phyloP scores from a whole-genome alignment of 64 coral and sea anemone species.

The Stylophora pistillata region DNA sequence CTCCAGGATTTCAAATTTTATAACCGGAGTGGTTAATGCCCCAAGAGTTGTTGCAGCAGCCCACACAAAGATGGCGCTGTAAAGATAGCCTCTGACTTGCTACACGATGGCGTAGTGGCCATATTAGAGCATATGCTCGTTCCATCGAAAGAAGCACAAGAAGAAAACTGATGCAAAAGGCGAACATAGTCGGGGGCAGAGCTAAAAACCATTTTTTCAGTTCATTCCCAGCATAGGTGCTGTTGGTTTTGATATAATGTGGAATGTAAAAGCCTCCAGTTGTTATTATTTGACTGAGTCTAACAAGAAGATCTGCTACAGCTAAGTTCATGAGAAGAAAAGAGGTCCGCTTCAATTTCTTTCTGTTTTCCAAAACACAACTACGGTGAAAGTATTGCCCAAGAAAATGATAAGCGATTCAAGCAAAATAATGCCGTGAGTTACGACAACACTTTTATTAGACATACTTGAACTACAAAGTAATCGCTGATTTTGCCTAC shows the following conservation, averaged over 20 bases:
- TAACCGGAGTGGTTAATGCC: not conserved
- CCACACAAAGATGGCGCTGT: not conserved
- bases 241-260: not conserved
- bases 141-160: not conserved
- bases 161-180: not conserved
- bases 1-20: too few relatives aligned
- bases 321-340: constrained; percentile 10
- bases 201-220: too few relatives aligned
- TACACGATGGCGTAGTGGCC: not conserved
- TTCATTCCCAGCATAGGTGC: not conserved
- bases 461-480: too few relatives aligned
- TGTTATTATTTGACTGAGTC: not conserved
- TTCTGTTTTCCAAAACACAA: not conserved
- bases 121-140: not conserved
- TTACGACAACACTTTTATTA: too few relatives aligned
- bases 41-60: not conserved
- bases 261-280: not conserved
- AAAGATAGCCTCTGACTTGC: not conserved
- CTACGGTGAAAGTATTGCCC: not conserved
- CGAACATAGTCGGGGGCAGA: too few relatives aligned
- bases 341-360: not conserved
- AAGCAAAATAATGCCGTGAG: too few relatives aligned
- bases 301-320: not conserved
- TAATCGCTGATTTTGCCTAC: too few relatives aligned
- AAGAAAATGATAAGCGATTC: not conserved